phyloP scores from a whole-genome alignment of 2,113 vertebrate genomes.

The Perognathus longimembris region DNA sequence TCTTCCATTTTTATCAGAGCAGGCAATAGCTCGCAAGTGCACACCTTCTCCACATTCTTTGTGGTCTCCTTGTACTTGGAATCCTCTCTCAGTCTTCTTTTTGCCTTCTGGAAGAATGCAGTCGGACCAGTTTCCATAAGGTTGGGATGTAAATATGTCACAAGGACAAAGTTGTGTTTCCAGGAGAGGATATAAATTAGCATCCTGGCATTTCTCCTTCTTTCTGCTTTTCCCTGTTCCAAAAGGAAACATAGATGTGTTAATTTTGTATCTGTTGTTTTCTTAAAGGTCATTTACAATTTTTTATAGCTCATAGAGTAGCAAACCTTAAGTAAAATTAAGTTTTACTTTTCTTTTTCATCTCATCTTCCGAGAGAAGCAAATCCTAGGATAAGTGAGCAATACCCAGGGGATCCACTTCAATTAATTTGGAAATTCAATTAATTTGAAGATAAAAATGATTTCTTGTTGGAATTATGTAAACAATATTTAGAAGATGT shows the following conservation, averaged over 20 bases:
- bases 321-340: constrained; percentile 78
- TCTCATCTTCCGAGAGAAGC: no score
- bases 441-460: constrained; percentile 61
- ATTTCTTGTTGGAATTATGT: constrained; percentile 30
- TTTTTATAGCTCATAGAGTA: constrained; percentile 78
- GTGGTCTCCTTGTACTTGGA: constrained; percentile 73
- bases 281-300: constrained; percentile 74
- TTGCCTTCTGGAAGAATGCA: constrained; percentile 89
- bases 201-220: constrained; percentile 92
- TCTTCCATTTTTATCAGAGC: constrained; percentile 88
- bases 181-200: constrained; percentile 89
- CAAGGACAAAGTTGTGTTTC: constrained; percentile 93
- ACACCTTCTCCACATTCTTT: constrained; percentile 92
- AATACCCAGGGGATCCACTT: constrained; percentile 71
- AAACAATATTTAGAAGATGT: constrained; percentile 36
- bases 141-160: constrained; percentile 88
- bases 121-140: constrained; percentile 95
- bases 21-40: constrained; percentile 90
- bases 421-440: constrained; percentile 63
- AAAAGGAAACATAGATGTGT: constrained; percentile 77
- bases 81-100: constrained; percentile 73
- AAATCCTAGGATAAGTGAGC: constrained; percentile 53
- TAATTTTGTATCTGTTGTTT: constrained; percentile 78
- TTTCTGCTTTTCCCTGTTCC: constrained; percentile 95
- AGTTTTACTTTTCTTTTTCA: not conserved